Conservation (phyloP, 2,888 invertebrate species). For the Antitype chi region DNA sequence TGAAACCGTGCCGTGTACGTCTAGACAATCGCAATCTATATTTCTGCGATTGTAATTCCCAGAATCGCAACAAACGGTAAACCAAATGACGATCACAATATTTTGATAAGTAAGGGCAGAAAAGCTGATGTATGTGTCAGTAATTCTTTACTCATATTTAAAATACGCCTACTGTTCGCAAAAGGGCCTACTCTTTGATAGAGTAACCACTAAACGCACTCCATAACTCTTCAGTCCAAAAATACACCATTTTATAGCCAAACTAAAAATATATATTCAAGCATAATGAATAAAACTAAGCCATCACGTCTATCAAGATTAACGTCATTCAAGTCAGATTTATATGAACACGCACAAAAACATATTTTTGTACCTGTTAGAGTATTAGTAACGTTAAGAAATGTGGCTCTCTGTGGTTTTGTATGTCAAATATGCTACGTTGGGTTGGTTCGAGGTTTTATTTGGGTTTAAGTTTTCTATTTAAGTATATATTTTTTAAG, state of each 20-base stretch:
- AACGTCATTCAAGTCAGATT: constrained; percentile 69
- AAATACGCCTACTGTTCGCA: background rate
- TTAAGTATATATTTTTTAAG: background rate
- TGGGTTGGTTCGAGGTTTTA: constrained; percentile 28
- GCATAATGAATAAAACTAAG: constrained; percentile 68
- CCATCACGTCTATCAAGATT: constrained; percentile 69
- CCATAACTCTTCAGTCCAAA: constrained; percentile 36
- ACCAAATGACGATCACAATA: background rate
- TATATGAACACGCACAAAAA: constrained; percentile 68
- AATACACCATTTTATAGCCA: constrained; percentile 58
- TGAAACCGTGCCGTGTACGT: too few species aligned
- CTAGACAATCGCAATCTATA: background rate
- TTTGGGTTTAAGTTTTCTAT: constrained; percentile 8
- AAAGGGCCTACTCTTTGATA: background rate
- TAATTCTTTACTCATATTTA: background rate
- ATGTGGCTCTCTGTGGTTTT: constrained; percentile 55
- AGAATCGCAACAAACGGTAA: background rate
- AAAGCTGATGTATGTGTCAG: background rate
- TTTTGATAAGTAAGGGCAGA: background rate
- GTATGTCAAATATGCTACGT: constrained; percentile 62
- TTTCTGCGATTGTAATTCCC: background rate
- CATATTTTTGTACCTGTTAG: constrained; percentile 67
- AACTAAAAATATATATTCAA: constrained; percentile 60
- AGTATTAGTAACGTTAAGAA: constrained; percentile 64
- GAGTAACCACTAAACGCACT: constrained; percentile 5